Base-by-base conservation (phyloP, 2,888 invertebrate genomes). In the Leptogaster cylindrica region DNA sequence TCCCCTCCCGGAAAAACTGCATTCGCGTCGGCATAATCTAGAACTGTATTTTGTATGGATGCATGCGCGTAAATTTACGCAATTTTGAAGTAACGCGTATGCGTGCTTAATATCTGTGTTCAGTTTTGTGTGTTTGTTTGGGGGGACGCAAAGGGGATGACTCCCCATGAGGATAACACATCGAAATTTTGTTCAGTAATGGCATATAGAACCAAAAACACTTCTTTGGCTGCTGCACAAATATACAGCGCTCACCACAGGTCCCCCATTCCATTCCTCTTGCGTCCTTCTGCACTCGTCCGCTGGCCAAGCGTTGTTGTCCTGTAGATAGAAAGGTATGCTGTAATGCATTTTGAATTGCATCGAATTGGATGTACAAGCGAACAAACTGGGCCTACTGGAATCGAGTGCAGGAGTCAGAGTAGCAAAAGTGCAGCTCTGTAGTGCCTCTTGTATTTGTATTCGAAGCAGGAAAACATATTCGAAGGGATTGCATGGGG, bases 61-160 rank as follows among this genome's bases (percentile, higher is more conserved):
- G 27, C 61, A 61, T 61, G 44, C 61, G 44, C 61, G 61, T 61
- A 61, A 61, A 44, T 61, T 61, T 61, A 61, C 61, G 61, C 61
- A 61, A 18, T 61, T 61, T 61, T 61, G 33, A 52, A 14, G 33
- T 50, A 14, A 61, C 44, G 41, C 61, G 44, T 61, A 20, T 61
- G 61, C 61, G 27, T 44, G 14, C 41, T 20, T 41, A 52, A 52
- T n/a, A n/a, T n/a, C 28, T 18, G 33, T 31, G 16, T 33, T 27
- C 10, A 8, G n/a, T 18, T 23, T 52, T 52, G 52, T n/a, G n/a
- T 52, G 18, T 33, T 52, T 52, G 52, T 31, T 52, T 52, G 12
- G 20, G 41, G 16, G 3, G 1, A 6, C 41, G 18, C 14, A n/a
- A n/a, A n/a, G n/a, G n/a, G n/a, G n/a, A n/a, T n/a, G 10, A 7